A percentile compares a stretch with the other conserved stretches of the same genome.
Conservation (phyloP, 2,888 invertebrate species). For the Lasioglossum leucozonium region DNA sequence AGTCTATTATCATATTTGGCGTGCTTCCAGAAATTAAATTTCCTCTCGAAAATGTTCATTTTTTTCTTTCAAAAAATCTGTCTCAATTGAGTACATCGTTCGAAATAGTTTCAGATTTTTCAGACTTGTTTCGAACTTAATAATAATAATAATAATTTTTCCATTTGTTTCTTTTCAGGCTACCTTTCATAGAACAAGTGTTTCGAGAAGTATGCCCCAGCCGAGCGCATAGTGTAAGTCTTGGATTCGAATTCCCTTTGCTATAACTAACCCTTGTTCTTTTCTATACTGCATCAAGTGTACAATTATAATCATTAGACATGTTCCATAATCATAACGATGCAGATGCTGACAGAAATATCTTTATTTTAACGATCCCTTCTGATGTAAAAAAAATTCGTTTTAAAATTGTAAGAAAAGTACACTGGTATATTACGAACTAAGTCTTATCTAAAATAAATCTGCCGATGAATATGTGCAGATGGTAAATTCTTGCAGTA, state of each 20-base stretch:
- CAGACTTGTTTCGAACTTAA: constrained; percentile 5
- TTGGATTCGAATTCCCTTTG: constrained; percentile 81
- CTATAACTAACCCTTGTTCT: constrained; percentile 80
- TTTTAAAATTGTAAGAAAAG: constrained; percentile 66
- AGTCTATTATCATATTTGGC: constrained; percentile 79
- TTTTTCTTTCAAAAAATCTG: constrained; percentile 9
- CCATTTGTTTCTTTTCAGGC: constrained; percentile 86
- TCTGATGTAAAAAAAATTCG: constrained; percentile 61
- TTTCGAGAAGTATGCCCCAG: constrained; percentile 92
- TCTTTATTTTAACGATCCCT: constrained; percentile 68
- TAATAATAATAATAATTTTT: constrained; percentile 9
- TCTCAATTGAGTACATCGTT: not conserved
- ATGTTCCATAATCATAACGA: constrained; percentile 74
- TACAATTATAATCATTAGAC: constrained; percentile 79
- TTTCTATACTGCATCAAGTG: constrained; percentile 79
- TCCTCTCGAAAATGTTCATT: constrained; percentile 67
- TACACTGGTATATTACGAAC: constrained; percentile 66
- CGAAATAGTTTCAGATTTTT: not conserved
- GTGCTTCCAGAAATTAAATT: constrained; percentile 80
- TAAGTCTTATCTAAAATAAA: constrained; percentile 60
- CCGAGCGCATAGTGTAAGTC: constrained; percentile 89
- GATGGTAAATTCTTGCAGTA: constrained; percentile 49
- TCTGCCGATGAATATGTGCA: constrained; percentile 55
- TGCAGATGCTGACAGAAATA: constrained; percentile 74
- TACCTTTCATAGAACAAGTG: constrained; percentile 91